Percentiles rank a stretch among this genome's conserved stretches.
These are phyloP conservation scores for Rhinogobio ventralis DNA, from an alignment of 2,797 vertebrate species.

Conservation along the genomic window DNA sequence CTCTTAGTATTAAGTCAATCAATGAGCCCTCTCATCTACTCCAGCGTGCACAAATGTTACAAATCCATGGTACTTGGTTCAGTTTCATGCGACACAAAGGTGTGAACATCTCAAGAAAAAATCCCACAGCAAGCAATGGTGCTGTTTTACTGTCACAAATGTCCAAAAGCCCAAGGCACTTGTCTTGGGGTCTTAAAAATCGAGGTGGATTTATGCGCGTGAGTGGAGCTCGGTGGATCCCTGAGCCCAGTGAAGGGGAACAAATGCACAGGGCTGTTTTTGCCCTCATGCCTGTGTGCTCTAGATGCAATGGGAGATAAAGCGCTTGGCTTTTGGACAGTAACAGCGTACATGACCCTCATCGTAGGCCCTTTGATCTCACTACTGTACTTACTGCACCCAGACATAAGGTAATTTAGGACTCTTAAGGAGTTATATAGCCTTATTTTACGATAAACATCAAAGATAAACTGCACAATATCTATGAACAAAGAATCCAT, in stretches of 20 bases:
- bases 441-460: conserved; percentile 16
- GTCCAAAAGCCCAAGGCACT: conserved; percentile 58
- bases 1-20: conserved; percentile 59
- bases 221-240: conserved; percentile 63
- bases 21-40: conserved; percentile 68
- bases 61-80: conserved; percentile 58
- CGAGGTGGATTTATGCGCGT: conserved; percentile 61
- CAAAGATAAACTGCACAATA: neutral
- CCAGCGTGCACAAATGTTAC: conserved; percentile 62
- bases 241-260: conserved; percentile 61
- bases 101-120: conserved; percentile 48
- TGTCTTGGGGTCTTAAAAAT: conserved; percentile 63
- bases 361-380: neutral
- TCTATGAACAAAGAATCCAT: neutral
- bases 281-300: conserved; percentile 22
- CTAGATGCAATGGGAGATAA: conserved; percentile 27
- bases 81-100: conserved; percentile 54
- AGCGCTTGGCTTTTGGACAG: conserved; percentile 11
- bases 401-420: neutral
- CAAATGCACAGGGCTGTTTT: conserved; percentile 55
- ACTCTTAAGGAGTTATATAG: neutral
- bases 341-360: conserved; percentile 13
- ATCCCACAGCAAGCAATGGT: conserved; percentile 45
- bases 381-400: neutral
- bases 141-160: conserved; percentile 56